Evolutionary conservation across 2,797 vertebrate genomes (phyloP).

Genomic region (Sylvilagus floridanus): DNA sequence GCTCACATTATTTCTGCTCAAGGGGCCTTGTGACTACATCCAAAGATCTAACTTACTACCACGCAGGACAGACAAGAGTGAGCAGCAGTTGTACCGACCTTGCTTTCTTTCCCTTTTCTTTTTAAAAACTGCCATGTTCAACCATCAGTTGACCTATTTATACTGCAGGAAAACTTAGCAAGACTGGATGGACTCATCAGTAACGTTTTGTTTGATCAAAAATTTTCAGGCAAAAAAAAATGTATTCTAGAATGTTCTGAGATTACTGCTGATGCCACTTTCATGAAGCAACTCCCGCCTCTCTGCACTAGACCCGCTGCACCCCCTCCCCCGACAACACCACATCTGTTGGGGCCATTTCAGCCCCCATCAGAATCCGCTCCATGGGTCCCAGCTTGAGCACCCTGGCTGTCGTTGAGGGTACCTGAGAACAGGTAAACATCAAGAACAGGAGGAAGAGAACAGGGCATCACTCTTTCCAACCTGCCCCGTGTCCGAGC

Average conservation of each 20-base stretch:
- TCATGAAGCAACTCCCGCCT: neutral
- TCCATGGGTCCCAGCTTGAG: neutral
- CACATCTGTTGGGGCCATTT: neutral
- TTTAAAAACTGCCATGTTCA: slow-evolving; percentile 1
- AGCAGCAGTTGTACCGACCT: neutral
- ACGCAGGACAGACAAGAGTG: neutral
- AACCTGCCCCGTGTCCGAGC: neutral
- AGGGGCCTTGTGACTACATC: neutral
- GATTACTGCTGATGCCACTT: neutral
- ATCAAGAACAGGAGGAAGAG: neutral
- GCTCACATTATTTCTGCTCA: neutral
- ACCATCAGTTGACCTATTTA: slow-evolving; percentile 9
- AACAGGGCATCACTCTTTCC: neutral
- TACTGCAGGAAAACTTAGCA: slow-evolving; percentile 18
- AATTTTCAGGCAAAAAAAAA: slow-evolving; percentile 41
- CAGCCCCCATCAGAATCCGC: neutral
- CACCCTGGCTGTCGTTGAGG: neutral
- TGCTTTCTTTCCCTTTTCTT: neutral
- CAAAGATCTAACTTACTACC: neutral
- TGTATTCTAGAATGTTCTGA: slow-evolving; percentile 46
- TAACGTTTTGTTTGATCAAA: slow-evolving; percentile 53
- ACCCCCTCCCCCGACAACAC: neutral
- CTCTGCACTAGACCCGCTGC: neutral
- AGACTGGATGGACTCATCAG: slow-evolving; percentile 18
- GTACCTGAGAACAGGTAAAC: neutral